Evolutionary conservation across 2,113 vertebrate species (phyloP).

Genomic region (Erpornis zantholeuca): DNA sequence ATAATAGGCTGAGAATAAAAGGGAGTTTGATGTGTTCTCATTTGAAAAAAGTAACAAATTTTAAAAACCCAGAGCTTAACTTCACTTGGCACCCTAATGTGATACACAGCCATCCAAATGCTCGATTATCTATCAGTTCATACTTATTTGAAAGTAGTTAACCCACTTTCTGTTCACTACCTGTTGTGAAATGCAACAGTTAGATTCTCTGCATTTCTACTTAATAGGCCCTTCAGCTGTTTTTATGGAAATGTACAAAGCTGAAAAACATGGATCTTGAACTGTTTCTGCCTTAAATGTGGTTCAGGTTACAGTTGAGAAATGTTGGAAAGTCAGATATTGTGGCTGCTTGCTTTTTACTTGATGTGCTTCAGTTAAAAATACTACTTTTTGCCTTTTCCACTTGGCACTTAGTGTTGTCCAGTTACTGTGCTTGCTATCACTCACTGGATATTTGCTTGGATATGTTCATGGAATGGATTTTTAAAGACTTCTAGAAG

Average conservation of each 20-base stretch:
- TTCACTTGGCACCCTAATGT: neutral
- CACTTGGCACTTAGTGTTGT: neutral
- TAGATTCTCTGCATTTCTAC: neutral
- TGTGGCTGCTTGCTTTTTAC: neutral
- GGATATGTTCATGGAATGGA: neutral
- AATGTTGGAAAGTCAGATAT: neutral
- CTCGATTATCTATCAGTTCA: neutral
- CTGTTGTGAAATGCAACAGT: neutral
- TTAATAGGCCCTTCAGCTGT: neutral
- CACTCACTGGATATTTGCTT: neutral
- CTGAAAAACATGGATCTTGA: neutral
- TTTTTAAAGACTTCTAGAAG: neutral
- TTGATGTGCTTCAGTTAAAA: neutral
- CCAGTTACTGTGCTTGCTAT: neutral
- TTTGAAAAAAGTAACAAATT: neutral
- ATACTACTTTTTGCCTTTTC: neutral
- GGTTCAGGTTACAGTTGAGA: neutral
- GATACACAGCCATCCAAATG: neutral
- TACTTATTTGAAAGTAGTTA: neutral
- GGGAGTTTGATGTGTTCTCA: neutral
- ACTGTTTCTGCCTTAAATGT: neutral
- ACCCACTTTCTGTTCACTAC: neutral
- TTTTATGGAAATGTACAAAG: neutral
- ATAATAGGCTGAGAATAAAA: neutral
- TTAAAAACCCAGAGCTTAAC: neutral